Evolutionary conservation across 2,888 invertebrate genomes (phyloP).

Genomic region (Pyrgus malvae): DNA sequence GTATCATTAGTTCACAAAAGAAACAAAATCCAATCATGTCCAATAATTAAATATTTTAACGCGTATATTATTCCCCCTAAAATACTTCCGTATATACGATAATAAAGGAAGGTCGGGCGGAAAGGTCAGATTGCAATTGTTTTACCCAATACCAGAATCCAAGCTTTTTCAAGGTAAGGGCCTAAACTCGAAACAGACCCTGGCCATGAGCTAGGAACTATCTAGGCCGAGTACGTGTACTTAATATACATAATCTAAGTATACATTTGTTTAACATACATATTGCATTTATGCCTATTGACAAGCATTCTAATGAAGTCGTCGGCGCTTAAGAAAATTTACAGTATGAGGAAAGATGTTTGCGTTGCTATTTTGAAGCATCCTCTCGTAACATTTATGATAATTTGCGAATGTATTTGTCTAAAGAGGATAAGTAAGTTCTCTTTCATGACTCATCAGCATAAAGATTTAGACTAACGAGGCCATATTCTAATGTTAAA

Average conservation of each 20-base stretch:
- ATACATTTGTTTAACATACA: slow-evolving; percentile 7
- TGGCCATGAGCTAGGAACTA: slow-evolving; percentile 21
- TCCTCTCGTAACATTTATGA: not conserved
- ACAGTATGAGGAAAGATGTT: slow-evolving; percentile 10
- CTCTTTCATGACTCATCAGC: not conserved
- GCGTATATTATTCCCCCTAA: not conserved
- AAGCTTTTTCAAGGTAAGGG: slow-evolving; percentile 18
- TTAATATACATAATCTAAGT: slow-evolving; percentile 22
- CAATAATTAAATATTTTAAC: not conserved
- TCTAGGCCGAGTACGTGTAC: slow-evolving; percentile 14
- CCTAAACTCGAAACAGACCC: slow-evolving; percentile 18
- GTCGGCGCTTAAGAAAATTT: slow-evolving; percentile 5
- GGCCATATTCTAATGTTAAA: slow-evolving; percentile 4
- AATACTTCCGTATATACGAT: slow-evolving; percentile 13
- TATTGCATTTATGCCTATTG: slow-evolving; percentile 15
- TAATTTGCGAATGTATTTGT: not conserved
- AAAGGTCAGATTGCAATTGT: slow-evolving; percentile 16
- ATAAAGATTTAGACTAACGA: not conserved
- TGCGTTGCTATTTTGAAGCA: not conserved
- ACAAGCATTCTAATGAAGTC: slow-evolving; percentile 21
- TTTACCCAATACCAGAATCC: slow-evolving; percentile 18
- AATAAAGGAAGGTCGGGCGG: slow-evolving; percentile 12
- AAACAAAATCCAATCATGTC: not conserved
- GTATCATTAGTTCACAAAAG: too few species aligned
- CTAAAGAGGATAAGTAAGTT: not conserved